phyloP scores from a whole-genome alignment of 2,888 invertebrate species.

The Temnothorax unifasciatus region DNA sequence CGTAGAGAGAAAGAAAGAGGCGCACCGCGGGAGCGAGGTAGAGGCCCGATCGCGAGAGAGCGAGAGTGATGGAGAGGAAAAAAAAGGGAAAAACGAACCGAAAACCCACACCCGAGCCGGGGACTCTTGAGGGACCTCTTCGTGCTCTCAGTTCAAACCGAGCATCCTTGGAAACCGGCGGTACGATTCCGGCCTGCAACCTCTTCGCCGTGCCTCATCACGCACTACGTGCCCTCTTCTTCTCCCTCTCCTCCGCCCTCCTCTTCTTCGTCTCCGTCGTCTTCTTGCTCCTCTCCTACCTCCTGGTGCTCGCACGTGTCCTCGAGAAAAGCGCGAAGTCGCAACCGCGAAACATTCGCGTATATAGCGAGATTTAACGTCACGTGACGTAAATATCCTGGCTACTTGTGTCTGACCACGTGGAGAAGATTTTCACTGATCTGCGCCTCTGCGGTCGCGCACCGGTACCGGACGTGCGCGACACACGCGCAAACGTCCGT shows the following conservation, averaged over 20 bases:
- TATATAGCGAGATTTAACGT: conserved; percentile 19
- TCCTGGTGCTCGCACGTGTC: conserved; percentile 67
- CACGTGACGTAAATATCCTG: conserved; percentile 49
- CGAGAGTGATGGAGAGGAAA: conserved; percentile 72
- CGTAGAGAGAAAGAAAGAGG: conserved; percentile 65
- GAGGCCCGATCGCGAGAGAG: conserved; percentile 54
- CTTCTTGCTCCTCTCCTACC: conserved; percentile 21
- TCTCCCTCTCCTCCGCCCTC: conserved; percentile 27
- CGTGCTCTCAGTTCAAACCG: conserved; percentile 84
- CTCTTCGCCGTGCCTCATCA: conserved; percentile 65
- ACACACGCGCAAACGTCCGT: not conserved
- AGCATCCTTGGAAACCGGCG: conserved; percentile 85
- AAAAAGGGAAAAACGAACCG: conserved; percentile 83
- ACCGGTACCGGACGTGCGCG: conserved; percentile 5
- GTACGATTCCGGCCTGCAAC: conserved; percentile 76
- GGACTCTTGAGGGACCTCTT: conserved; percentile 82
- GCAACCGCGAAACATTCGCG: conserved; percentile 45
- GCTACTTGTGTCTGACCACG: conserved; percentile 47
- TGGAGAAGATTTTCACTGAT: conserved; percentile 42
- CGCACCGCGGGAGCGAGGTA: conserved; percentile 55
- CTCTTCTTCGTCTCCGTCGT: not conserved
- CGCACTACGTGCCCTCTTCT: conserved; percentile 25
- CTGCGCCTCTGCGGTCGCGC: conserved; percentile 21
- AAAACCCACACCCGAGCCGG: conserved; percentile 84
- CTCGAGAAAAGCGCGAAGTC: conserved; percentile 62